Base-by-base conservation (phyloP, 1,140 invertebrate species). In the Drosophila pectinifera region DNA sequence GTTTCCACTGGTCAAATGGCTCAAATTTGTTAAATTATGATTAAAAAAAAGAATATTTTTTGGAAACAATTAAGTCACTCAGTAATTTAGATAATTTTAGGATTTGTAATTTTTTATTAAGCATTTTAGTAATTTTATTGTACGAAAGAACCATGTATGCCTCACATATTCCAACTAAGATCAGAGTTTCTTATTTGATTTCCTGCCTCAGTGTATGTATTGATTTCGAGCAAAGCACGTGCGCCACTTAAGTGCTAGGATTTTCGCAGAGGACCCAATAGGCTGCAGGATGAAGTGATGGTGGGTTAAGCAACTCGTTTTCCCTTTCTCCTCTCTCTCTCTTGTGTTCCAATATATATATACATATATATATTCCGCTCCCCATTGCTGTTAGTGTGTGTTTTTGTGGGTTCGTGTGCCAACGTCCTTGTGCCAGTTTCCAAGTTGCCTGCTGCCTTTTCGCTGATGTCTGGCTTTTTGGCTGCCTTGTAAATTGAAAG, bases 341-440 rank as follows among this genome's bases (percentile, higher is more conserved):
- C 14, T 28, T 11, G 10, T 55, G 28, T 54, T n/a, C 16, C 28
- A 13, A 36, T 43, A 54, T 28, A 31, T 36, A 36, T 31, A 26
- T 8, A 41, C n/a, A 16, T 18, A 22, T 38, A 38, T 8, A 4
- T 36, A 34, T 28, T 20, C 41, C 10, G 22, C 62, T 28, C 6
- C 16, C 13, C 3, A 34, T 16, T 18, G 16, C n/a, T 56, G 31
- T 54, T 18, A 24, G 36, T 46, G 16, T 73, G 39, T 45, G 24
- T 6, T 18, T 36, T 39, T 36, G 36, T 62, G 16, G 24, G 39
- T 55, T 16, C 34, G 53, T 80, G 59, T 45, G 34, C 69, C 70
- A 79, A 82, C 78, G 83, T 88, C 83, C 83, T 88, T 88, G 83
- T 88, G 83, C 83, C 80, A 89, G 83, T 88, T 88, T 88, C 63